Evolutionary conservation across 2,113 vertebrate species (phyloP), one percentile per base, ranked within the genome.

Genomic region (Dasypus novemcinctus): DNA sequence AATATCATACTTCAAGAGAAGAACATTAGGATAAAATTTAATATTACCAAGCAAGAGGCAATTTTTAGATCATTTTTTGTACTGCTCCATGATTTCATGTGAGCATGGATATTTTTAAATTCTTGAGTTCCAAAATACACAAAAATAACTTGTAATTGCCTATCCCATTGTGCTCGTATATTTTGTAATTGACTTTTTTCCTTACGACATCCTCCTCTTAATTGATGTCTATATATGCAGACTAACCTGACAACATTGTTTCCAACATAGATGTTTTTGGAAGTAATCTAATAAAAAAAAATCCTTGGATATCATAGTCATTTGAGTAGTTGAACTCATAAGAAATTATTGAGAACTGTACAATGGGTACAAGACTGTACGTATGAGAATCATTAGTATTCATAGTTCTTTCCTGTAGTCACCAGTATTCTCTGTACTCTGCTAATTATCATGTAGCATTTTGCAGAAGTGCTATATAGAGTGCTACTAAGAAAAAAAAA

Each of bases 381-480:
- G 91, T 93, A 52, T 85, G 72, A 59, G 82, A 49, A 0, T 46
- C 49, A 49, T 75, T 81, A 57, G 89, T 61, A n/a, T 43, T 85
- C 14, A 4, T 41, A 20, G 87, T 57, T 92, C 46, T n/a, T 64
- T 1, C 27, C 93, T 69, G 14, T 6, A 17, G 61, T 52, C 84
- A 83, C 38, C 69, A n/a, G 83, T 57, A 29, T 87, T 89, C 93
- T 94, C 68, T 85, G 71, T 76, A 78, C 49, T 96, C 93, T 97
- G 75, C 96, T 89, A 93, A 90, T 91, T 96, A 36, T 93, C 1
- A 1, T 9, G 10, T 85, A 87, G 94, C 95, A 38, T 93, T 95
- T 96, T 92, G 79, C 96, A 87, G 94, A 86, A 85, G 90, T 31
- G 63, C 96, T 96, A 33, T 86, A 69, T 84, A 94, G 94, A 31